These are phyloP conservation scores for Mus spretus DNA, from an alignment of 2,797 vertebrate species.

Conservation along the genomic window DNA sequence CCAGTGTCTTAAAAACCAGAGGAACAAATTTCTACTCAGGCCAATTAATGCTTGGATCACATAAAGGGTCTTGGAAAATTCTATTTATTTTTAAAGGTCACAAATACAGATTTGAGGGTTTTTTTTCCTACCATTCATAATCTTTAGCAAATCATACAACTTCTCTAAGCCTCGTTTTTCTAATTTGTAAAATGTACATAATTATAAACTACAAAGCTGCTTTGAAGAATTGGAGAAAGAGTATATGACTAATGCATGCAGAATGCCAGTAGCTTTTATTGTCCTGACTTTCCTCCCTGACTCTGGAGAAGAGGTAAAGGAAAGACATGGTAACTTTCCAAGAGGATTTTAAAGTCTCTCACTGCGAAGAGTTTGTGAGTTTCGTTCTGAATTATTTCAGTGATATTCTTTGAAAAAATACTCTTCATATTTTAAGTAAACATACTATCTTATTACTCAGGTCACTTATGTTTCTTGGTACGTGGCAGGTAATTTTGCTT, in stretches of 20 bases:
- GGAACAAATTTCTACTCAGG: neutral
- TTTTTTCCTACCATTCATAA: neutral
- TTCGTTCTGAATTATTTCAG: neutral
- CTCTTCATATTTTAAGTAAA: constrained; percentile 52
- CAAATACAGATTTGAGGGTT: constrained; percentile 37
- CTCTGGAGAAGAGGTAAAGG: constrained; percentile 32
- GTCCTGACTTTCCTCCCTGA: neutral
- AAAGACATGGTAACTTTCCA: neutral
- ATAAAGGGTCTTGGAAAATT: constrained; percentile 30
- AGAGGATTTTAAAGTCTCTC: constrained; percentile 36
- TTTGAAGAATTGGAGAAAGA: constrained; percentile 53
- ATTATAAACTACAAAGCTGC: neutral
- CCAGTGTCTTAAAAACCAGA: constrained; percentile 21
- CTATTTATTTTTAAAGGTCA: constrained; percentile 38
- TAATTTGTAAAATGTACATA: constrained; percentile 63
- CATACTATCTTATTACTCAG: constrained; percentile 4
- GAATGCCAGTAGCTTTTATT: constrained; percentile 45
- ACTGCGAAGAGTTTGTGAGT: constrained; percentile 35
- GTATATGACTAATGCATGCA: neutral
- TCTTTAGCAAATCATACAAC: constrained; percentile 50
- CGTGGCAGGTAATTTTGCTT: constrained; percentile 29
- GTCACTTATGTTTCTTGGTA: neutral
- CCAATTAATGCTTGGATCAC: constrained; percentile 9
- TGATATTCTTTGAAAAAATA: constrained; percentile 48
- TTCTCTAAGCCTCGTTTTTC: constrained; percentile 46